These are phyloP conservation scores for Ciconia boyciana DNA, from an alignment of 2,113 vertebrate species.

Conservation along the genomic window DNA sequence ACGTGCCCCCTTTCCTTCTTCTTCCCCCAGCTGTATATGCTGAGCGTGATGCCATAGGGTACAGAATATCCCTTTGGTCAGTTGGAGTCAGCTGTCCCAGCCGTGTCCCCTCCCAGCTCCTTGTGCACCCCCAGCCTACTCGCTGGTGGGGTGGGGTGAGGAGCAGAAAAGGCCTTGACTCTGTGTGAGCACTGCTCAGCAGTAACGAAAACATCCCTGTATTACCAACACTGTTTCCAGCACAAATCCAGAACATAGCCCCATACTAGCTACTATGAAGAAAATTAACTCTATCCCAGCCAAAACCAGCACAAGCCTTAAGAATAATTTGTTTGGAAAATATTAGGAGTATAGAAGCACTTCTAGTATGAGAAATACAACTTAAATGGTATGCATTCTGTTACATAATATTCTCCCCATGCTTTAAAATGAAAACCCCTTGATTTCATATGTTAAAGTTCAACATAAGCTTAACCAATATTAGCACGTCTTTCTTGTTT, in stretches of 20 bases:
- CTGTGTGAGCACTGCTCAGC: fast-evolving
- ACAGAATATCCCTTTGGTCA: not conserved
- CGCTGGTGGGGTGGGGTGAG: fast-evolving
- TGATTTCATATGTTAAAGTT: not conserved
- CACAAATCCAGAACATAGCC: not conserved
- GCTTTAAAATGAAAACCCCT: not conserved
- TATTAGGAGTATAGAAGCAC: not conserved
- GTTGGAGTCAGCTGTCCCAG: not conserved
- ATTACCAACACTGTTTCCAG: not conserved
- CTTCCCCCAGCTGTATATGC: not conserved
- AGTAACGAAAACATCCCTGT: fast-evolving
- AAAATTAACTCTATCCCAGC: not conserved
- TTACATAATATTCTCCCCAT: not conserved
- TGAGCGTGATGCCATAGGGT: no score
- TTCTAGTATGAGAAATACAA: not conserved
- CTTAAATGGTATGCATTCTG: not conserved
- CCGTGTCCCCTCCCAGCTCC: not conserved
- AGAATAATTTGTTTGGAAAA: not conserved
- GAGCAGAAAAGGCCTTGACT: not conserved
- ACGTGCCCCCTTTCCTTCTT: fast-evolving
- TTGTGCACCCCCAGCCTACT: not conserved
- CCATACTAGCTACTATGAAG: not conserved
- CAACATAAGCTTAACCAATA: not conserved
- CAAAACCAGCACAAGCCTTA: not conserved
- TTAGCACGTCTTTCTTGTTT: not conserved